Percentiles rank a stretch among this genome's conserved stretches.
Conservation (phyloP, 2,888 invertebrate species). For the Drosophila anomalata region DNA sequence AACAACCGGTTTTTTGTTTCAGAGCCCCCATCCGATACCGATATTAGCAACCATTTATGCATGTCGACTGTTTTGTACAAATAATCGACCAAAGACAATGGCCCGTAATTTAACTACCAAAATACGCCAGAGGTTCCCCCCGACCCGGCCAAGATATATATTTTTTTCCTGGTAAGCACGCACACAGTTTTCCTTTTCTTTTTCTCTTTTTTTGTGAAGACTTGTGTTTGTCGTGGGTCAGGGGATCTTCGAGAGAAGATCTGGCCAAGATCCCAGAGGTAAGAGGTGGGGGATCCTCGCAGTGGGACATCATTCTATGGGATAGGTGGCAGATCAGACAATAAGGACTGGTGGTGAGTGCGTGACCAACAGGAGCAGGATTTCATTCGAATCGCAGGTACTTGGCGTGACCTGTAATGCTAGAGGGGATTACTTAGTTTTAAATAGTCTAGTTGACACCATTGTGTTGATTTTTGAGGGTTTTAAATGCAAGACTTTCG, state of each 20-base stretch:
- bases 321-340: background rate
- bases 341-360: constrained; percentile 29
- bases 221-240: constrained; percentile 37
- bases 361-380: constrained; percentile 31
- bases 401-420: constrained; percentile 20
- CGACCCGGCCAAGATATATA: background rate
- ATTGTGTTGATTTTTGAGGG: background rate
- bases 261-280: constrained; percentile 15
- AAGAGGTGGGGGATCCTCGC: constrained; percentile 51
- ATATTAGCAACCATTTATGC: constrained; percentile 79
- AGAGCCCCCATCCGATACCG: constrained; percentile 35
- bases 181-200: constrained; percentile 43
- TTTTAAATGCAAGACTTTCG: background rate
- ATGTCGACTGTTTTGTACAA: constrained; percentile 68
- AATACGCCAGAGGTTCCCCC: constrained; percentile 61
- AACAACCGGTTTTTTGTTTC: constrained; percentile 24
- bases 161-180: constrained; percentile 67
- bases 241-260: constrained; percentile 22
- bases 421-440: constrained; percentile 3
- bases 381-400: constrained; percentile 13
- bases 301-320: constrained; percentile 50
- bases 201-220: constrained; percentile 3
- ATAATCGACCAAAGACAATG: constrained; percentile 67
- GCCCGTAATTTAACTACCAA: constrained; percentile 75
- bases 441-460: background rate